A percentile compares a stretch with the other conserved stretches of the same genome.
Evolutionary conservation across 2,797 vertebrate genomes (phyloP).

Genomic region (Rhinichthys osculus): DNA sequence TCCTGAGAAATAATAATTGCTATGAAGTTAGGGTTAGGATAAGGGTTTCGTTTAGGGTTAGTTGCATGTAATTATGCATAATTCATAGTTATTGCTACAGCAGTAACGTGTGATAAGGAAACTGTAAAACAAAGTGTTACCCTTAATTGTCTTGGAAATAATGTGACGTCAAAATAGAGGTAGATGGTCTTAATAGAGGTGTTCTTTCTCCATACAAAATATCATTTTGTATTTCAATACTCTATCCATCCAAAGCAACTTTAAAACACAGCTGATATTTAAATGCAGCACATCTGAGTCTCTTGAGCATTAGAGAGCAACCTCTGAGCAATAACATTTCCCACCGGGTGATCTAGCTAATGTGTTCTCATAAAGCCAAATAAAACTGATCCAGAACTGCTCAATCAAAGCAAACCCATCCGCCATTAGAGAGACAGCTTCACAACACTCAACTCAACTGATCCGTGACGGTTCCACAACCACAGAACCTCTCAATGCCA

Average conservation of each 20-base stretch:
- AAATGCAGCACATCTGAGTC: background rate
- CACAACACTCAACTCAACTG: conserved; percentile 14
- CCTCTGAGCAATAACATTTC: background rate
- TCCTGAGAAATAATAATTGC: no score
- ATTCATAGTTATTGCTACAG: no score
- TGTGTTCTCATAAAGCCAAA: conserved; percentile 8
- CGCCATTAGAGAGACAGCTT: conserved; percentile 3
- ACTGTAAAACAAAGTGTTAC: no score
- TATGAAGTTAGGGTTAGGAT: no score
- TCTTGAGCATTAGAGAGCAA: background rate
- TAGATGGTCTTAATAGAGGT: background rate
- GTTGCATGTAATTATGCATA: no score
- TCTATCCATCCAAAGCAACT: background rate
- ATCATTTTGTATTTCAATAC: no score
- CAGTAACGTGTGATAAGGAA: no score
- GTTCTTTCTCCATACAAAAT: background rate
- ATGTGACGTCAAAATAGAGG: background rate
- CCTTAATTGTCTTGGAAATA: background rate
- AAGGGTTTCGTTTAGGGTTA: no score
- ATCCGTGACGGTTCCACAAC: background rate
- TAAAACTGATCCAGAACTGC: background rate
- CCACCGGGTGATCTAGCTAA: background rate
- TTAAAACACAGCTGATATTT: background rate
- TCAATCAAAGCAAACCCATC: conserved; percentile 10
- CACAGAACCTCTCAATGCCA: background rate